phyloP scores from a whole-genome alignment of 1,140 invertebrate species.

The Drosophila pseudoobscura region DNA sequence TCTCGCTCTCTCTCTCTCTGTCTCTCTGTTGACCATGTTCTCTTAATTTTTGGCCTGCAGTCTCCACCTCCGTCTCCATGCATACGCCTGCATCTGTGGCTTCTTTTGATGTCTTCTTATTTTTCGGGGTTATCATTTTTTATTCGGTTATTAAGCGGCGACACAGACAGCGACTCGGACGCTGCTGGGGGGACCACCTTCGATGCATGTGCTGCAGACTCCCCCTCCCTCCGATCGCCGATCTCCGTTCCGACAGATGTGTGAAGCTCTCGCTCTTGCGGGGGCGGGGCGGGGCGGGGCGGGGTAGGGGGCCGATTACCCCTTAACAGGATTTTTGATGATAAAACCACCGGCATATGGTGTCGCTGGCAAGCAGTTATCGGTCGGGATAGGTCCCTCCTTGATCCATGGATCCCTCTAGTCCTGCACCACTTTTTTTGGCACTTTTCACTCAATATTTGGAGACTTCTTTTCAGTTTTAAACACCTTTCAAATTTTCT shows the following conservation, averaged over 20 bases:
- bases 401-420: too few relatives aligned
- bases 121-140: slow-evolving; percentile 80
- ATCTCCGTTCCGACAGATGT: slow-evolving; percentile 52
- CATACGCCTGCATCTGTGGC: slow-evolving; percentile 37
- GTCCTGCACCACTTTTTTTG: too few relatives aligned
- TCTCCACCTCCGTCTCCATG: slow-evolving; percentile 10
- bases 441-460: too few relatives aligned
- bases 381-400: too few relatives aligned
- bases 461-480: too few relatives aligned
- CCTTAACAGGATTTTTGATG: slow-evolving; percentile 46
- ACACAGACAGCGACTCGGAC: slow-evolving; percentile 24
- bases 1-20: neutral
- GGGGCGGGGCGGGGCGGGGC: slow-evolving; percentile 1
- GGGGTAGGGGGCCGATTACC: too few relatives aligned
- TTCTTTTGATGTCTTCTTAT: slow-evolving; percentile 80
- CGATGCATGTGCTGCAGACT: slow-evolving; percentile 22
- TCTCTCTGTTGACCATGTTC: slow-evolving; percentile 5
- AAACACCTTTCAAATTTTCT: too few relatives aligned
- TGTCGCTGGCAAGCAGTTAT: slow-evolving; percentile 29
- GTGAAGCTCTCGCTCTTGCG: slow-evolving; percentile 56
- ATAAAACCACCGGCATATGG: slow-evolving; percentile 54
- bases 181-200: slow-evolving; percentile 61
- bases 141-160: slow-evolving; percentile 78
- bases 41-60: slow-evolving; percentile 43
- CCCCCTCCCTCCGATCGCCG: too few relatives aligned